These are phyloP conservation scores for Drosophila kepulauana DNA, from an alignment of 1,140 invertebrate genomes.

Conservation along the genomic window DNA sequence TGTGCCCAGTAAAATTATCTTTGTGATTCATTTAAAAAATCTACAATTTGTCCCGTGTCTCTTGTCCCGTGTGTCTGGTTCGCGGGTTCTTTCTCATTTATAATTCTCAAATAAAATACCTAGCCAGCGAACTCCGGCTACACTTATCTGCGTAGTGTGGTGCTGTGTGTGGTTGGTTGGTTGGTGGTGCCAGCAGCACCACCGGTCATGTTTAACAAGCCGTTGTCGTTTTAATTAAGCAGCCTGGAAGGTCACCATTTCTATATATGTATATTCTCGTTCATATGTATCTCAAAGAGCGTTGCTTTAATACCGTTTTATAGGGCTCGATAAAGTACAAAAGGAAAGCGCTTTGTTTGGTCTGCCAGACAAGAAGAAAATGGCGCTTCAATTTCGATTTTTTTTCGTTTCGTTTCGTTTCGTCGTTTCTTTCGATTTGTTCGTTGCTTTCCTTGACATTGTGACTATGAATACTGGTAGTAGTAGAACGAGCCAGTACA, in stretches of 20 bases:
- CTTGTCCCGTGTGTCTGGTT: constrained; percentile 11
- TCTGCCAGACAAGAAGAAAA: constrained; percentile 55
- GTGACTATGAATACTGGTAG: constrained; percentile 42
- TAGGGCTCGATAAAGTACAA: constrained; percentile 51
- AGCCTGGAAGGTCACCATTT: constrained; percentile 67
- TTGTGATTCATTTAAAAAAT: constrained; percentile 73
- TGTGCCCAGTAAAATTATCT: constrained; percentile 55
- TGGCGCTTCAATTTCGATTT: constrained; percentile 70
- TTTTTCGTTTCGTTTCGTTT: constrained; percentile 8
- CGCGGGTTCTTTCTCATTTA: constrained; percentile 29
- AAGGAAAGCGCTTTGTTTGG: constrained; percentile 62
- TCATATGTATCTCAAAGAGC: constrained; percentile 36
- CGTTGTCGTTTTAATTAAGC: constrained; percentile 82
- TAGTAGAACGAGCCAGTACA: no score
- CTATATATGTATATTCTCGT: constrained; percentile 38
- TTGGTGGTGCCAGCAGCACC: not conserved
- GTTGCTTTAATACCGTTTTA: constrained; percentile 72
- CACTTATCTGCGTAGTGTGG: constrained; percentile 39
- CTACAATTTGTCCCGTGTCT: constrained; percentile 39
- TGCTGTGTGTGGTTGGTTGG: no score
- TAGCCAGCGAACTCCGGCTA: constrained; percentile 16
- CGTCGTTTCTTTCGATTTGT: constrained; percentile 1
- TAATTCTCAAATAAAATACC: constrained; percentile 44
- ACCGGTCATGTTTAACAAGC: constrained; percentile 73
- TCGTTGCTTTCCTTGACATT: constrained; percentile 72